phyloP scores from a whole-genome alignment of 2,888 invertebrate species.

The Oithona nana region DNA sequence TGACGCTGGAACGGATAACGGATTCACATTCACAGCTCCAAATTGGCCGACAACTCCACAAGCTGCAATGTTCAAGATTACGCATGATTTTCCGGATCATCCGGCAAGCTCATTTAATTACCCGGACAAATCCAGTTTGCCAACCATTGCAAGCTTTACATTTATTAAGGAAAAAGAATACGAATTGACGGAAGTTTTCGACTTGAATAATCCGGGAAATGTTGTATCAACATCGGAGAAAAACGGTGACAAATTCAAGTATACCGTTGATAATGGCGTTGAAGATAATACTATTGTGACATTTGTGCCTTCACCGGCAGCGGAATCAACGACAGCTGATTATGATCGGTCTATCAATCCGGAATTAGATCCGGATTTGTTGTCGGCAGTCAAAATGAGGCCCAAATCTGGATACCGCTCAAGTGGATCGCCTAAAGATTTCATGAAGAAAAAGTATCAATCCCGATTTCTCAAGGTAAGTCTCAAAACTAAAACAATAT shows the following conservation, averaged over 20 bases:
- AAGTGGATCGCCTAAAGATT: slow-evolving; percentile 10
- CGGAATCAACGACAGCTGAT: slow-evolving; percentile 17
- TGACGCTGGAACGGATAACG: slow-evolving; percentile 85
- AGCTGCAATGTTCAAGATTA: slow-evolving; percentile 69
- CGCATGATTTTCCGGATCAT: slow-evolving; percentile 68
- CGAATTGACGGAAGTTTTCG: slow-evolving; percentile 61
- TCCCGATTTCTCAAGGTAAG: slow-evolving; percentile 1
- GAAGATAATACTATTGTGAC: not conserved
- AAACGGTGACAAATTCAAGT: not conserved
- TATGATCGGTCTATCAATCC: slow-evolving; percentile 21
- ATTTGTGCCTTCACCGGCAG: not conserved
- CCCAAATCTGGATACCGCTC: too few relatives aligned
- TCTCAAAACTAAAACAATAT: too few relatives aligned
- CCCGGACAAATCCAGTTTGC: slow-evolving; percentile 63
- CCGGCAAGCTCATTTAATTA: slow-evolving; percentile 88
- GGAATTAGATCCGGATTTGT: slow-evolving; percentile 18
- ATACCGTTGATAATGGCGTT: not conserved
- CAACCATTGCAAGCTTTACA: slow-evolving; percentile 73
- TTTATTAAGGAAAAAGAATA: slow-evolving; percentile 74
- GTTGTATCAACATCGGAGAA: not conserved
- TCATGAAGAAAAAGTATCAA: slow-evolving; percentile 12
- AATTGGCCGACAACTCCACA: slow-evolving; percentile 84
- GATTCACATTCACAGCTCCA: slow-evolving; percentile 87
- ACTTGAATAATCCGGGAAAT: slow-evolving; percentile 31
- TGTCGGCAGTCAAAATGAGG: not conserved